Evolutionary conservation across 2,797 vertebrate genomes (phyloP).

Genomic region (Tadarida brasiliensis): DNA sequence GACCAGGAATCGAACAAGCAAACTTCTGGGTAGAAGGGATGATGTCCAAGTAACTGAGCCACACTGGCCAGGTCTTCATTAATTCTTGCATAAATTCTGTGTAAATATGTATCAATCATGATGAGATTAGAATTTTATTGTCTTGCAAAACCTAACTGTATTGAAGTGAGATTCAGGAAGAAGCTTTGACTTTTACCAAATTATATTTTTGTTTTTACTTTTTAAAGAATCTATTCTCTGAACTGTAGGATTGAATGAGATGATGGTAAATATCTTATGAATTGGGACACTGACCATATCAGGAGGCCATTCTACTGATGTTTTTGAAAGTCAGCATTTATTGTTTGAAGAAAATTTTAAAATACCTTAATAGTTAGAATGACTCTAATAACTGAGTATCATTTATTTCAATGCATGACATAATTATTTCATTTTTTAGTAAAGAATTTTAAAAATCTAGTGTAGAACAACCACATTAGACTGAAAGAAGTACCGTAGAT

Average conservation of each 20-base stretch:
- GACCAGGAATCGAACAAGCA: no score
- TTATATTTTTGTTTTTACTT: constrained; percentile 29
- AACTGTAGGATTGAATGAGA: constrained; percentile 2
- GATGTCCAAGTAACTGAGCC: no score
- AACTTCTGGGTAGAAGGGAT: no score
- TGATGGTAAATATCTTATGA: background rate
- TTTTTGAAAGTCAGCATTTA: background rate
- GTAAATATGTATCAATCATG: constrained; percentile 70
- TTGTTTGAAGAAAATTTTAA: constrained; percentile 49
- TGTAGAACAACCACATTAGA: background rate
- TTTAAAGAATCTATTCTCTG: background rate
- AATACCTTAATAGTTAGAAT: constrained; percentile 39
- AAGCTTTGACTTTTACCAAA: constrained; percentile 61
- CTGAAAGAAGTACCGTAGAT: background rate
- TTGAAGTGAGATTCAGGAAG: constrained; percentile 40
- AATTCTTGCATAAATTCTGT: constrained; percentile 66
- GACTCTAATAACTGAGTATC: constrained; percentile 35
- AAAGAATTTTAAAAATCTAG: background rate
- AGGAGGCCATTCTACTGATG: background rate
- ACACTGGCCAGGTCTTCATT: background rate
- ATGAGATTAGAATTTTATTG: constrained; percentile 62
- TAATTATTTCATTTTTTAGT: constrained; percentile 47
- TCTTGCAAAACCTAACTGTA: constrained; percentile 62
- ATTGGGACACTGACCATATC: background rate
- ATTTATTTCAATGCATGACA: constrained; percentile 2